These are phyloP conservation scores for Nasalis larvatus DNA, from an alignment of 2,113 vertebrate species.

Conservation along the genomic window DNA sequence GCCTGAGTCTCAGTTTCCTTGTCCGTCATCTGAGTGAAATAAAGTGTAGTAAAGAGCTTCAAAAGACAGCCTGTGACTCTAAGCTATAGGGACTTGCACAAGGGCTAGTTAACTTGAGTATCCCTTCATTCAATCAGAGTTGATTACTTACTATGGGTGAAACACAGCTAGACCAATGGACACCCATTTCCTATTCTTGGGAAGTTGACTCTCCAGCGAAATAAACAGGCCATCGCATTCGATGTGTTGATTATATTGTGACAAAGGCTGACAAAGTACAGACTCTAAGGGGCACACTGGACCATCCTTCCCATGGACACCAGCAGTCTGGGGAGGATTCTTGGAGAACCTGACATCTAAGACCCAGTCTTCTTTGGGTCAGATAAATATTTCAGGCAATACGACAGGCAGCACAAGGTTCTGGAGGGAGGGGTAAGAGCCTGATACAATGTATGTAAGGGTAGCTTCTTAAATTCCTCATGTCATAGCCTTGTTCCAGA, in stretches of 20 bases:
- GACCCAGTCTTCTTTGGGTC: too few species aligned
- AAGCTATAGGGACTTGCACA: background rate
- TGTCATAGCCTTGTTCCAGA: background rate
- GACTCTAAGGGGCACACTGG: background rate
- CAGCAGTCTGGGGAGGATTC: background rate
- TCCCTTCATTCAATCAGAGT: background rate
- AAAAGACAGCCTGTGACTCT: background rate
- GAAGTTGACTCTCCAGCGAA: background rate
- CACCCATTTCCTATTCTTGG: background rate
- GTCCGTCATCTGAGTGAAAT: background rate
- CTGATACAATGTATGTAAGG: rapidly evolving
- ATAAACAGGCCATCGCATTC: background rate
- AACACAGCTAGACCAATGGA: background rate
- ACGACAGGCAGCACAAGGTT: background rate
- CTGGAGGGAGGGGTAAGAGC: background rate
- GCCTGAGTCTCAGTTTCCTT: background rate
- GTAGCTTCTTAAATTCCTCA: background rate
- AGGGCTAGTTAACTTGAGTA: background rate
- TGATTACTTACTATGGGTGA: background rate
- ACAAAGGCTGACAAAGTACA: background rate
- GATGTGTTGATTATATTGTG: background rate
- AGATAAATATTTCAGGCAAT: background rate
- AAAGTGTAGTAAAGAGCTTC: background rate
- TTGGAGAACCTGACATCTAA: background rate
- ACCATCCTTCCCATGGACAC: too few species aligned